Conservation (phyloP, 2,888 invertebrate species). For the Disparrhopalites patrizii region DNA sequence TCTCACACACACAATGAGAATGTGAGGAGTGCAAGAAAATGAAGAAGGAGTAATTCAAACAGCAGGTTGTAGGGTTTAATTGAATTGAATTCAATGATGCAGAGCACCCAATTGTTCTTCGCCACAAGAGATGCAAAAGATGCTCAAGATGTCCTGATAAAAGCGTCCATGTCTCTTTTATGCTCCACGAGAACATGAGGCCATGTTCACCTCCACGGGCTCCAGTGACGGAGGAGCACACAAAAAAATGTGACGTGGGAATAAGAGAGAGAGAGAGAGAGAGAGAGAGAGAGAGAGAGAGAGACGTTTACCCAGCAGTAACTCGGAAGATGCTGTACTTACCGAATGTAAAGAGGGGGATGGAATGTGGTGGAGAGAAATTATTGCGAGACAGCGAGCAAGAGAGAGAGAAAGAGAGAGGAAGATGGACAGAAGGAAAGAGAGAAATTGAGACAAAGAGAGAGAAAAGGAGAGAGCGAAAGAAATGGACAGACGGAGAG, state of each 20-base stretch:
- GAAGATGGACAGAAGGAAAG: neutral
- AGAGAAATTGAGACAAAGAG: too few relatives aligned
- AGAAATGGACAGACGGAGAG: too few relatives aligned
- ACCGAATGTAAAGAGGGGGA: neutral
- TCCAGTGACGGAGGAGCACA: neutral
- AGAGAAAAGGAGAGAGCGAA: too few relatives aligned
- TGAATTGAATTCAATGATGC: constrained; percentile 24
- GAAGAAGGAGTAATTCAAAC: constrained; percentile 3
- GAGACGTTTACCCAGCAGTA: too few relatives aligned
- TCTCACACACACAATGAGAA: too few relatives aligned
- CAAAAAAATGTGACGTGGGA: neutral
- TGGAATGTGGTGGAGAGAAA: neutral
- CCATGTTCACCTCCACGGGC: neutral
- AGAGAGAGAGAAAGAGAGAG: neutral
- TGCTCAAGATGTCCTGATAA: neutral
- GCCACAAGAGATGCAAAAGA: constrained; percentile 6
- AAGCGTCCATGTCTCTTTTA: neutral
- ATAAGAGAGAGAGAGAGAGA: neutral
- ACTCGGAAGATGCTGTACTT: too few relatives aligned
- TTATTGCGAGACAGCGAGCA: neutral
- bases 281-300: neutral
- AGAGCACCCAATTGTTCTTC: constrained; percentile 19
- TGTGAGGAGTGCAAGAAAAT: neutral
- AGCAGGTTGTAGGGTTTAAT: constrained; percentile 17
- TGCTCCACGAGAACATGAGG: neutral